A percentile compares a stretch with the other conserved stretches of the same genome.
Conservation (phyloP, 92 coral and sea anemone genomes). For the Pocillopora grandis region DNA sequence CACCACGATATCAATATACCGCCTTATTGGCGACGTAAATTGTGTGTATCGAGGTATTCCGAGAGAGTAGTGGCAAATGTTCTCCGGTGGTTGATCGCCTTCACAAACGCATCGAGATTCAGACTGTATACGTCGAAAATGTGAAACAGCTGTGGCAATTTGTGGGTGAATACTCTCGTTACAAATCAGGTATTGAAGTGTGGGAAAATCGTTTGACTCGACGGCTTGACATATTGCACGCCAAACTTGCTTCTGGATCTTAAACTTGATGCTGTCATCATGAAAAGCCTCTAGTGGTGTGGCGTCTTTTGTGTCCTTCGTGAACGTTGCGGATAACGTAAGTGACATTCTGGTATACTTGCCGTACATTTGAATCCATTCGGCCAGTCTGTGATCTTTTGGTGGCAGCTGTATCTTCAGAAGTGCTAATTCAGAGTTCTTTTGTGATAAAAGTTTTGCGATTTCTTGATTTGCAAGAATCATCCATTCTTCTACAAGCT, state of each 20-base stretch:
- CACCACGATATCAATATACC: conserved; percentile 86
- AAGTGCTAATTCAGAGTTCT: conserved; percentile 58
- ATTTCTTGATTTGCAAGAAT: conserved; percentile 78
- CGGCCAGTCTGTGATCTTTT: conserved; percentile 66
- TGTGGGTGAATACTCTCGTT: conserved; percentile 76
- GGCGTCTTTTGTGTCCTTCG: background rate
- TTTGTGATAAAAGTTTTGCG: conserved; percentile 49
- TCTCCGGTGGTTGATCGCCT: conserved; percentile 40
- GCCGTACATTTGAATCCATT: conserved; percentile 73
- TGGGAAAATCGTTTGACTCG: conserved; percentile 24
- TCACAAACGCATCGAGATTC: conserved; percentile 68
- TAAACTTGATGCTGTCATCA: conserved; percentile 26
- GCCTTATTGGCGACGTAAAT: conserved; percentile 95
- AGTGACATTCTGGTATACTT: conserved; percentile 50
- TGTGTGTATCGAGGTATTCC: conserved; percentile 68
- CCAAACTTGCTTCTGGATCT: conserved; percentile 63
- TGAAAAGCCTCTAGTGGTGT: background rate
- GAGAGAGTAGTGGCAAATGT: conserved; percentile 56
- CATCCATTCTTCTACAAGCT: conserved; percentile 92
- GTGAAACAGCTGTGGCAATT: conserved; percentile 64
- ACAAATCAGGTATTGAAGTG: conserved; percentile 59
- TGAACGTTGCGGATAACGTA: conserved; percentile 26
- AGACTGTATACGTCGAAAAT: conserved; percentile 66
- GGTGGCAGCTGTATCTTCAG: conserved; percentile 79
- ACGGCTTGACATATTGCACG: conserved; percentile 45